These are phyloP conservation scores for Liasis olivaceus DNA, from an alignment of 2,797 vertebrate species.

Conservation along the genomic window DNA sequence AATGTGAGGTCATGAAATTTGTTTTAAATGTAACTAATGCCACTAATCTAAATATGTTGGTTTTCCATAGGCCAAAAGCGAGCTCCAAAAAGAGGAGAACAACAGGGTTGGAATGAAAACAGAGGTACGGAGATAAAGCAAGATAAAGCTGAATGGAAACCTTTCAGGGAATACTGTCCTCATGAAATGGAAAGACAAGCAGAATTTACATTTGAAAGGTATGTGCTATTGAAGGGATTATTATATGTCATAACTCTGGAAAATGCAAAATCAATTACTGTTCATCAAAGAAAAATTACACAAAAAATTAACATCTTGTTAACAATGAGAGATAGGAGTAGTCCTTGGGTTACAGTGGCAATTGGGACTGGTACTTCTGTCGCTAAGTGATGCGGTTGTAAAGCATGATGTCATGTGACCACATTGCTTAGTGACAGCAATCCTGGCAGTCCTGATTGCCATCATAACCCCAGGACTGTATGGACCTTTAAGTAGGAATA, in stretches of 20 bases:
- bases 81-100: conserved; percentile 59
- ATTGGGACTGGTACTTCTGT: not conserved
- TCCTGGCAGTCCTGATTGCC: not conserved
- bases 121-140: conserved; percentile 65
- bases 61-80: conserved; percentile 69
- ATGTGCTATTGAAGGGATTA: conserved; percentile 32
- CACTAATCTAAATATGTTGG: not conserved
- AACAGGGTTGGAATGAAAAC: conserved; percentile 64
- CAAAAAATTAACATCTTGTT: not conserved
- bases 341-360: not conserved
- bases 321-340: no score
- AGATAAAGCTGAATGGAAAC: conserved; percentile 69
- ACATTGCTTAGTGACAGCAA: not conserved
- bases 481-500: not conserved
- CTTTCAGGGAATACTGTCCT: conserved; percentile 66
- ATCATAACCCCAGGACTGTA: not conserved
- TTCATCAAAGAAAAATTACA: not conserved
- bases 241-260: not conserved
- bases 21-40: not conserved
- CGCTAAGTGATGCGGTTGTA: no score
- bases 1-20: not conserved
- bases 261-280: not conserved
- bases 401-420: not conserved
- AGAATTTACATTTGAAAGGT: conserved; percentile 76
- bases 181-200: conserved; percentile 65